Conservation (phyloP, 92 coral and sea anemone genomes). For the Bergia puertoricense region DNA sequence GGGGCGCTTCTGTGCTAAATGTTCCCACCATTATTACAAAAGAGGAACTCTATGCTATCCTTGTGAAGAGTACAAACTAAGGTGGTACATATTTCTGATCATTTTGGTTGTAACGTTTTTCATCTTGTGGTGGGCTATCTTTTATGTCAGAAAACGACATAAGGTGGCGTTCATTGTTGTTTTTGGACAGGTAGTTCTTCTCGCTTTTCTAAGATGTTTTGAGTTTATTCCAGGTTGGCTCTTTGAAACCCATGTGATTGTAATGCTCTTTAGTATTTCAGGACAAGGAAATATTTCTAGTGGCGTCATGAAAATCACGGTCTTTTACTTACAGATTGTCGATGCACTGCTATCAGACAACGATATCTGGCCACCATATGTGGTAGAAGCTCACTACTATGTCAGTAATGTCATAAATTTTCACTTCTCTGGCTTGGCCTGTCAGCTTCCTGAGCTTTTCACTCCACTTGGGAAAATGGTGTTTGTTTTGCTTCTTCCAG, state of each 20-base stretch:
- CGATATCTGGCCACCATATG: conserved; percentile 62
- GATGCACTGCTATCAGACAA: conserved; percentile 74
- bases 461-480: conserved; percentile 69
- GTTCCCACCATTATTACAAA: conserved; percentile 56
- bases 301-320: conserved; percentile 60
- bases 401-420: conserved; percentile 71
- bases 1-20: conserved; percentile 66
- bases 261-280: conserved; percentile 58
- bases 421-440: conserved; percentile 72
- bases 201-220: conserved; percentile 47
- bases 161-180: conserved; percentile 48
- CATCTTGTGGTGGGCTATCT: conserved; percentile 46
- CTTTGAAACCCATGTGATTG: conserved; percentile 58
- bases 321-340: conserved; percentile 75
- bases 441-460: conserved; percentile 62
- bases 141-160: conserved; percentile 39
- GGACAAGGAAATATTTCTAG: conserved; percentile 43
- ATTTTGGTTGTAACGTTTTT: conserved; percentile 50
- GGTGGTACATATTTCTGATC: conserved; percentile 48
- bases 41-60: conserved; percentile 56
- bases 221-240: conserved; percentile 69
- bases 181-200: conserved; percentile 49
- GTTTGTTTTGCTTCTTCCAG: conserved; percentile 60
- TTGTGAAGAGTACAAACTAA: conserved; percentile 49
- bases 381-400: conserved; percentile 61